A percentile compares a stretch with the other conserved stretches of the same genome.
These are phyloP conservation scores for Hofmannophila pseudospretella DNA, from an alignment of 2,888 invertebrate genomes.

Conservation along the genomic window DNA sequence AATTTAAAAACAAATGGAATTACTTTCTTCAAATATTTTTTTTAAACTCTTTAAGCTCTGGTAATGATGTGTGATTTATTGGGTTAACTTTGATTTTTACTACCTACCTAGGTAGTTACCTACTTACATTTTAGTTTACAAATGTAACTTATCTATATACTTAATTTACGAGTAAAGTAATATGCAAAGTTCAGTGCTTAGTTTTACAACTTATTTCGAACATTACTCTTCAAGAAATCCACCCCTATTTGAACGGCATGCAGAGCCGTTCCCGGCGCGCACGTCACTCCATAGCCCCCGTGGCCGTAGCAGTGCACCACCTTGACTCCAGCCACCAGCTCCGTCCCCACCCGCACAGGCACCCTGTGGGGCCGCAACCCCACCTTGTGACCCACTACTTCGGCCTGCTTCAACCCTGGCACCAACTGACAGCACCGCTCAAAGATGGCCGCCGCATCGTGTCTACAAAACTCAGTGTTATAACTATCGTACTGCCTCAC, in stretches of 20 bases:
- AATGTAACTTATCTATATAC: no score
- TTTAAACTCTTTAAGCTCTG: no score
- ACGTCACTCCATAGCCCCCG: slow-evolving; percentile 94
- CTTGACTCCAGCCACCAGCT: slow-evolving; percentile 66
- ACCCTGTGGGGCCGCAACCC: slow-evolving; percentile 91
- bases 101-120: no score
- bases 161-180: no score
- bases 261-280: slow-evolving; percentile 91
- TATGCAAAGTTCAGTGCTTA: no score
- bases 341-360: slow-evolving; percentile 84
- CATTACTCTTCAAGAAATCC: slow-evolving; percentile 64
- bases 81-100: no score
- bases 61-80: no score
- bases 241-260: slow-evolving; percentile 84
- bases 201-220: slow-evolving; percentile 37
- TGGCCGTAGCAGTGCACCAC: slow-evolving; percentile 97
- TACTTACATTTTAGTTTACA: no score
- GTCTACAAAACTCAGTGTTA: slow-evolving; percentile 80
- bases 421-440: slow-evolving; percentile 87
- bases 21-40: no score
- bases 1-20: no score
- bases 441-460: slow-evolving; percentile 87
- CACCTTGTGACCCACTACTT: slow-evolving; percentile 81
- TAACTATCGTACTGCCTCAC: slow-evolving; percentile 90
- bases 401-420: slow-evolving; percentile 80